Evolutionary conservation across 2,888 invertebrate genomes (phyloP), one percentile per base, ranked within the genome.

Genomic region (Nomada ruficornis): DNA sequence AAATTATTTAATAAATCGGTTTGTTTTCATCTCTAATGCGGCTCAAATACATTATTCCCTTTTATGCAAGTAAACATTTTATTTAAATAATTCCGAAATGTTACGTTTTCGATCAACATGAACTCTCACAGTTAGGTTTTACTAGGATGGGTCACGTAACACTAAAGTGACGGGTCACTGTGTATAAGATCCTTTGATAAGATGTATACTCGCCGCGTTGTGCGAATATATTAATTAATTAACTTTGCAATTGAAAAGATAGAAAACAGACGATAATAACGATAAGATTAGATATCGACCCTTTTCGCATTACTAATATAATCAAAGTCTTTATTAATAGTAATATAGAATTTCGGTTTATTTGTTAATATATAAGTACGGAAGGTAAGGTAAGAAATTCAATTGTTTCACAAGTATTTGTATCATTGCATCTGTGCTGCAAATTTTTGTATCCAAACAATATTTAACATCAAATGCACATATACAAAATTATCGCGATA

Each of bases 141-240:
- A 36, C 15, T 59, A 36, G 60, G 47, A 54, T 59, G 57, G 44
- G 70, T 80, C 74, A 57, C 50, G 52, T 82, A 52, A 55, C 42
- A 10, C 7, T 18, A 54, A 23, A 86, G 86, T 73, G 18, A 13
- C 67, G 86, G 44, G 70, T 18, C 2, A 29, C 36, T 63, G 18
- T 65, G 29, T 50, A 2, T 2, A 26, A 52, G 44, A 29, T 20
- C 75, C 77, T 47, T 52, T 60, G 3, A 10, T 59, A 64, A 23
- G n/a, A 63, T 47, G 11, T 62, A 15, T 20, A 20, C n/a, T 15
- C 57, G n/a, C 20, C 2, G 1, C 2, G 1, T 44, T 20, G 29
- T 44, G 4, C 55, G 26, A 26, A 65, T 55, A 23, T 42, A 10
- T 23, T 55, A n/a, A 5, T 42, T 55, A n/a, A 5, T 11, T 36